Evolutionary conservation across 1,140 invertebrate genomes (phyloP).

Genomic region (Zaprionus vittiger): DNA sequence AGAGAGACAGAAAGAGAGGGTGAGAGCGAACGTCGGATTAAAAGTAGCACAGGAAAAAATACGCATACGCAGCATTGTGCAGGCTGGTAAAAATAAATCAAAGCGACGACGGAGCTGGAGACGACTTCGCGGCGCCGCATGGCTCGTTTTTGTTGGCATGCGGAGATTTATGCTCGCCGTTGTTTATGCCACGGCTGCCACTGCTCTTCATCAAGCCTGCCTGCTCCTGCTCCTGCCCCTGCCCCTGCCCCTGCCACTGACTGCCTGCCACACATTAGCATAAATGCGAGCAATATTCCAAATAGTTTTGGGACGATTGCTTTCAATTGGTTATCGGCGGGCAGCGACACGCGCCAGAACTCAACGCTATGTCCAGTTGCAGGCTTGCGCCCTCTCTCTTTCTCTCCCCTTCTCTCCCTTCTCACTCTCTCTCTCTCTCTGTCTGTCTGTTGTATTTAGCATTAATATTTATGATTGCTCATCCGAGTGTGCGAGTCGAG

Average conservation of each 20-base stretch:
- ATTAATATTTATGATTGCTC: slow-evolving; percentile 82
- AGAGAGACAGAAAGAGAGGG: neutral
- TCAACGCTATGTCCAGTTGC: neutral
- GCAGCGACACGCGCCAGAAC: neutral
- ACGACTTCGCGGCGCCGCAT: slow-evolving; percentile 54
- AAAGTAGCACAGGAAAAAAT: slow-evolving; percentile 33
- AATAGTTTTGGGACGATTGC: slow-evolving; percentile 17
- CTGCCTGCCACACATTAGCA: slow-evolving; percentile 56
- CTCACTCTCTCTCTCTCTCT: neutral
- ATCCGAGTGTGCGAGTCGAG: slow-evolving; percentile 57
- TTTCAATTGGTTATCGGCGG: slow-evolving; percentile 2
- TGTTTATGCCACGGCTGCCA: slow-evolving; percentile 35
- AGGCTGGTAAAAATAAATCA: slow-evolving; percentile 72
- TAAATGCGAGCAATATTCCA: slow-evolving; percentile 39
- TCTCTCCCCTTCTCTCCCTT: neutral
- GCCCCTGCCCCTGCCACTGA: neutral
- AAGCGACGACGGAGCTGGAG: slow-evolving; percentile 49
- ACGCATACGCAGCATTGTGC: slow-evolving; percentile 75
- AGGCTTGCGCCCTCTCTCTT: neutral
- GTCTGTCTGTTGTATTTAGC: slow-evolving; percentile 63
- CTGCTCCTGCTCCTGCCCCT: neutral
- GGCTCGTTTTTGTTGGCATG: slow-evolving; percentile 21
- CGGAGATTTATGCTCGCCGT: slow-evolving; percentile 68
- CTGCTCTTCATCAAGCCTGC: no score
- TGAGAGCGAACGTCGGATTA: neutral